Conservation (phyloP, 2,113 vertebrate species). For the Pterocles gutturalis region DNA sequence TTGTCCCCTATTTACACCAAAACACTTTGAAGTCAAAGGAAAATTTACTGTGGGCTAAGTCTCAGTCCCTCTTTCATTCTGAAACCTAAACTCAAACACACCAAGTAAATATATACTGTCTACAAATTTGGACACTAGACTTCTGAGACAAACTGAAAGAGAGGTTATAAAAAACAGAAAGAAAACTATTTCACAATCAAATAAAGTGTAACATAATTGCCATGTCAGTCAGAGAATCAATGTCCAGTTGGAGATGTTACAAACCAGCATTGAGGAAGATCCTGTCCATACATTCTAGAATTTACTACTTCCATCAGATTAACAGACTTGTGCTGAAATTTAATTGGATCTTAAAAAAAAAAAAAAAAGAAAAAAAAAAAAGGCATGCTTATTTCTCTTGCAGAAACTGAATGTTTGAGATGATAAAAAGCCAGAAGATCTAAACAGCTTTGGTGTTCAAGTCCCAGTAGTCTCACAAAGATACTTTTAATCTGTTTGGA, state of each 20-base stretch:
- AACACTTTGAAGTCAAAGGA: background rate
- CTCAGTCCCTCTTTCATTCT: background rate
- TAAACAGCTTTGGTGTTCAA: slow-evolving; percentile 38
- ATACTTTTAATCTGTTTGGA: slow-evolving; percentile 41
- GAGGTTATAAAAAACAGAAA: background rate
- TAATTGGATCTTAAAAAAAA: background rate
- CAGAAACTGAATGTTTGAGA: slow-evolving; percentile 45
- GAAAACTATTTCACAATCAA: background rate
- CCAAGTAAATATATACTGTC: background rate
- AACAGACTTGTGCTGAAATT: slow-evolving; percentile 60
- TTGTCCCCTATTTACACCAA: background rate
- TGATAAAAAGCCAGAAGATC: background rate
- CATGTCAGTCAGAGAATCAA: background rate
- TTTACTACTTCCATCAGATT: slow-evolving; percentile 66
- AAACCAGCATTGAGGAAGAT: slow-evolving; percentile 20
- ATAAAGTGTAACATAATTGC: background rate
- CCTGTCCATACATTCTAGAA: slow-evolving; percentile 44
- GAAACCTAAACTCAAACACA: background rate
- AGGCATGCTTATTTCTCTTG: background rate
- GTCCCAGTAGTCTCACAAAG: slow-evolving; percentile 13
- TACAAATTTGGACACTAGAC: background rate
- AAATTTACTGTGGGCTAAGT: background rate
- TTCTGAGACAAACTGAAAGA: background rate
- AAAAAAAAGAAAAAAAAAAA: background rate
- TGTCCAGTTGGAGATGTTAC: background rate